These are phyloP conservation scores for Rhynchonycteris naso DNA, from an alignment of 2,797 vertebrate species.

Conservation along the genomic window DNA sequence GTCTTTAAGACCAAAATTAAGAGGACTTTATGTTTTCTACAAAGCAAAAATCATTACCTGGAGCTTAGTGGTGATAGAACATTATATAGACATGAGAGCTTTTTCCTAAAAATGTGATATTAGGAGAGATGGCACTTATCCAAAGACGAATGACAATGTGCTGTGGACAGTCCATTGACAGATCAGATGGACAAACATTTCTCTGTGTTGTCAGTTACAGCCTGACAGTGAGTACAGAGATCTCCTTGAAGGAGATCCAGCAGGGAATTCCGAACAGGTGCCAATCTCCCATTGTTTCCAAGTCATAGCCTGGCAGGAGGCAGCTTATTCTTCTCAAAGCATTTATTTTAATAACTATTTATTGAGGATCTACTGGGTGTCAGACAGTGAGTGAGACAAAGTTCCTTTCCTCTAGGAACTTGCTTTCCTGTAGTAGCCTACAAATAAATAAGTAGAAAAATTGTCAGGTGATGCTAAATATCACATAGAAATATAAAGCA, in stretches of 20 bases:
- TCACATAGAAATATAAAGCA: not conserved
- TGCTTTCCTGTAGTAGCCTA: not conserved
- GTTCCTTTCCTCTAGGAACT: not conserved
- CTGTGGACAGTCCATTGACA: not conserved
- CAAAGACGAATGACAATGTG: not conserved
- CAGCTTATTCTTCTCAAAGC: not conserved
- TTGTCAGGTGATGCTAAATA: not conserved
- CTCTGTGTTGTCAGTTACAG: not conserved
- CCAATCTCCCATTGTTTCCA: not conserved
- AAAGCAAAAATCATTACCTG: not conserved
- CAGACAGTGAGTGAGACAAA: not conserved
- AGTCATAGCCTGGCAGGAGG: not conserved
- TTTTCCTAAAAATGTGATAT: conserved; percentile 15
- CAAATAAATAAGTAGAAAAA: not conserved
- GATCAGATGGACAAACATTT: not conserved
- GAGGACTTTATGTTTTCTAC: not conserved
- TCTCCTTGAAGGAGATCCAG: not conserved
- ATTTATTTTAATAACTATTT: not conserved
- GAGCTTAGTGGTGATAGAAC: not conserved
- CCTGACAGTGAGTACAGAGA: not conserved
- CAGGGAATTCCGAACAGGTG: not conserved
- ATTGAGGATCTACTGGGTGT: not conserved
- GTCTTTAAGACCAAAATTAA: not conserved
- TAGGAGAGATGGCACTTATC: not conserved
- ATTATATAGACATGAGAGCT: not conserved